phyloP scores from a whole-genome alignment of 2,888 invertebrate species.

The Chrysomela aeneicollis region DNA sequence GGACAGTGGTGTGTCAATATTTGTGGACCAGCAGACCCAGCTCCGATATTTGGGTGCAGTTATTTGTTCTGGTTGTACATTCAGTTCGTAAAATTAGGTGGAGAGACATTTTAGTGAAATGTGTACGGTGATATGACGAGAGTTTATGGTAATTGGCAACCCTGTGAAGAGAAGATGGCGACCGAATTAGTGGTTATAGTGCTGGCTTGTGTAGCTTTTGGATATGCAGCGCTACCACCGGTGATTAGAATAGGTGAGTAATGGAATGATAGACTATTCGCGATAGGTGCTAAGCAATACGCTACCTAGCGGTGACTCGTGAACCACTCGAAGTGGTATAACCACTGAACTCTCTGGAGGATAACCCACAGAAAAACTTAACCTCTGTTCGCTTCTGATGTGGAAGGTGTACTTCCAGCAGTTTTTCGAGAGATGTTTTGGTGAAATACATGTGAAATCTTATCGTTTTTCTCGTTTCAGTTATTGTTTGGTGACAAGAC shows the following conservation, averaged over 20 bases:
- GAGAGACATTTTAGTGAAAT: slow-evolving; percentile 15
- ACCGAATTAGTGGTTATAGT: slow-evolving; percentile 25
- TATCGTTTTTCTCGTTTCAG: no score
- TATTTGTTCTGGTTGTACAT: slow-evolving; percentile 47
- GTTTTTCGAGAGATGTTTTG: no score
- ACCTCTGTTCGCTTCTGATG: no score
- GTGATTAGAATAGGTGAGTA: slow-evolving; percentile 72
- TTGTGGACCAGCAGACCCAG: slow-evolving; percentile 47
- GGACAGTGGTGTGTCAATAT: slow-evolving; percentile 48
- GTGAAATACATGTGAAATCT: no score
- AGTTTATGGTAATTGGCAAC: slow-evolving; percentile 46
- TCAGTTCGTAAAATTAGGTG: slow-evolving; percentile 21
- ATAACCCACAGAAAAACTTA: no score
- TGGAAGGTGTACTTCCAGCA: no score
- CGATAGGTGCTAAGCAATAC: background rate
- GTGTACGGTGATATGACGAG: slow-evolving; percentile 41
- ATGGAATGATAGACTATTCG: background rate
- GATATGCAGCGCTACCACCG: slow-evolving; percentile 66
- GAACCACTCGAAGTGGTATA: no score
- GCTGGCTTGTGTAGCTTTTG: slow-evolving; percentile 46
- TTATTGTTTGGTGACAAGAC: no score
- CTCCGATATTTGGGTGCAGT: slow-evolving; percentile 49
- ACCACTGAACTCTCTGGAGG: no score
- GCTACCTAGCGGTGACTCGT: no score
- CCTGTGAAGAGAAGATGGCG: slow-evolving; percentile 44